Conservation (phyloP, 1,140 invertebrate species). For the Drosophila equinoxialis region DNA sequence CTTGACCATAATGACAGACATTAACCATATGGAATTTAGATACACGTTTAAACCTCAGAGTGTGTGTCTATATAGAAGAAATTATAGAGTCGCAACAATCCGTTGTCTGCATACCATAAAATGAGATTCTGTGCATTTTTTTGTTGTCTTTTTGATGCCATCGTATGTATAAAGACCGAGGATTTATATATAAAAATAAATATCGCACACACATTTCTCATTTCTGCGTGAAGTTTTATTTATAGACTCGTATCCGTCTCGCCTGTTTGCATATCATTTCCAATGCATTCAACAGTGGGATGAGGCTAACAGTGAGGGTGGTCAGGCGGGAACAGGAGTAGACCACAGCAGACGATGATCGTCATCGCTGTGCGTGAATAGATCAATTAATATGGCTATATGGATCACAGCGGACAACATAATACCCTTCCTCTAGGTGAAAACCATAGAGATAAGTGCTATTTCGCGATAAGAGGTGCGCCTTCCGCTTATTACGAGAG, state of each 20-base stretch:
- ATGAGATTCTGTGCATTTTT: slow-evolving; percentile 63
- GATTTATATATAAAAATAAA: slow-evolving; percentile 65
- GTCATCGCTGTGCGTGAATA: slow-evolving; percentile 26
- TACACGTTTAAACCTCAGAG: slow-evolving; percentile 23
- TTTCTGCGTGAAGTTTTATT: slow-evolving; percentile 66
- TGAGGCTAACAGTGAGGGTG: not conserved
- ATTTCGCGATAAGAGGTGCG: no score
- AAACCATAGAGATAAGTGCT: no score
- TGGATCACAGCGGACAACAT: not conserved
- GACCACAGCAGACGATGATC: slow-evolving; percentile 38
- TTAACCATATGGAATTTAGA: slow-evolving; percentile 26
- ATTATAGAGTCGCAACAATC: slow-evolving; percentile 32
- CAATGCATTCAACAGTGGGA: slow-evolving; percentile 54
- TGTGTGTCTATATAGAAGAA: slow-evolving; percentile 32
- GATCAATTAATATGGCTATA: slow-evolving; percentile 3
- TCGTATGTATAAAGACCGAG: slow-evolving; percentile 30
- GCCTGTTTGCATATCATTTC: slow-evolving; percentile 74
- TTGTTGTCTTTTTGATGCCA: slow-evolving; percentile 66
- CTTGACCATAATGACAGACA: slow-evolving; percentile 17
- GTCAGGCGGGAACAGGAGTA: not conserved
- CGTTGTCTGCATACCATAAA: slow-evolving; percentile 51
- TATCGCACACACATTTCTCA: slow-evolving; percentile 53
- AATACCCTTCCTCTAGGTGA: no score
- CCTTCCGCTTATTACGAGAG: no score
- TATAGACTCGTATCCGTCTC: slow-evolving; percentile 50